Conservation (phyloP, 1,140 invertebrate genomes). For the Goniozus legneri region DNA sequence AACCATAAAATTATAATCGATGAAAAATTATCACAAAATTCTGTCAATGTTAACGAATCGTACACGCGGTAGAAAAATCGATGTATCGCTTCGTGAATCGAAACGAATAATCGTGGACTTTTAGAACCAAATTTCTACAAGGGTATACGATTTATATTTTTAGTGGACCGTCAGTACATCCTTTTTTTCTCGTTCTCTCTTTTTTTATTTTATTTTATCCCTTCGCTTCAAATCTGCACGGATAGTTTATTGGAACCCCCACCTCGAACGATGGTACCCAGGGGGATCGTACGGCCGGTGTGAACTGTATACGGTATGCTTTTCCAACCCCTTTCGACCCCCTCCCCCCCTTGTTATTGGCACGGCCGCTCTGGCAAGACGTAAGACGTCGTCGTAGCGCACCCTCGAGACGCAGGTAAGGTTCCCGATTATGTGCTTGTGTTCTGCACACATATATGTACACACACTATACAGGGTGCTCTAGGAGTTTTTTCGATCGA, state of each 20-base stretch:
- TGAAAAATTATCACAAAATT: too few relatives aligned
- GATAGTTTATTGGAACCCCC: conserved; percentile 23
- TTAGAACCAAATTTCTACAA: too few relatives aligned
- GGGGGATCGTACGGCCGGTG: conserved; percentile 13
- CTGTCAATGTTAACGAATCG: too few relatives aligned
- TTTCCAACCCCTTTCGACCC: background rate
- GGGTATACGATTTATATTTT: too few relatives aligned
- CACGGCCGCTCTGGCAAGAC: conserved; percentile 2
- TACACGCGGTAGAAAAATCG: too few relatives aligned
- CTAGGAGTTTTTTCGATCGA: too few relatives aligned
- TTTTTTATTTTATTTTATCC: background rate
- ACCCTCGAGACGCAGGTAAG: conserved; percentile 25
- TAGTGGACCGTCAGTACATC: too few relatives aligned
- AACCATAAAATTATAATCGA: too few relatives aligned
- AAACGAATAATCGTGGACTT: too few relatives aligned
- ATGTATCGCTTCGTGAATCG: too few relatives aligned
- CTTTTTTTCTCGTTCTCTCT: background rate
- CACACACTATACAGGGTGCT: too few relatives aligned
- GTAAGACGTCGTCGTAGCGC: conserved; percentile 19
- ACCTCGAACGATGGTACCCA: conserved; percentile 21
- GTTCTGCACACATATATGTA: too few relatives aligned
- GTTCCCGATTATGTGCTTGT: conserved; percentile 13
- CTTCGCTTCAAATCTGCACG: conserved; percentile 4
- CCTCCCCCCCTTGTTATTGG: conserved; percentile 15
- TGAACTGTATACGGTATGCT: background rate